A percentile compares a stretch with the other conserved stretches of the same genome.
Conservation (phyloP, 2,888 invertebrate species). For the Nectonema munidae region DNA sequence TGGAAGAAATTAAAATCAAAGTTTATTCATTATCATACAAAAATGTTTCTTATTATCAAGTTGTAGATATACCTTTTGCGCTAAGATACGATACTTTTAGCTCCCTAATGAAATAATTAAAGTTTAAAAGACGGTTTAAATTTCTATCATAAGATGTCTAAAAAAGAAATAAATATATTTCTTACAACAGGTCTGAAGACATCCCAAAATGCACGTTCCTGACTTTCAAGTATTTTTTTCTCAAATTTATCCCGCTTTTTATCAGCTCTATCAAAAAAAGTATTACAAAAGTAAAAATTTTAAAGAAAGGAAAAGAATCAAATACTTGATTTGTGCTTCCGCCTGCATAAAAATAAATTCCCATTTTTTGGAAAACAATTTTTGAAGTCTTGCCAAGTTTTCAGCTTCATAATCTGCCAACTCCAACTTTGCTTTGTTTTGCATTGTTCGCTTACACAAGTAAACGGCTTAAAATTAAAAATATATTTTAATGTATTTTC, state of each 20-base stretch:
- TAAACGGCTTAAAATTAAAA: constrained; percentile 44
- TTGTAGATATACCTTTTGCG: too few relatives aligned
- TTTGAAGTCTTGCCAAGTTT: constrained; percentile 72
- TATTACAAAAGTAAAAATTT: not conserved
- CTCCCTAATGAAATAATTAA: too few relatives aligned
- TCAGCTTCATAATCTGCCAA: constrained; percentile 95
- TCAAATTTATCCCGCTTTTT: constrained; percentile 92
- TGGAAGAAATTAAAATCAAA: constrained; percentile 8
- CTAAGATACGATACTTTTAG: too few relatives aligned
- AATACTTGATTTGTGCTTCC: constrained; percentile 44
- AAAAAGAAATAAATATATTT: not conserved
- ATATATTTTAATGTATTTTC: too few relatives aligned
- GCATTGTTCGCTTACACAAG: constrained; percentile 94
- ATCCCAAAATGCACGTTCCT: constrained; percentile 98
- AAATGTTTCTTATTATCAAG: not conserved
- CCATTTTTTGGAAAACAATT: constrained; percentile 97
- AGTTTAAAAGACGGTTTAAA: constrained; percentile 1
- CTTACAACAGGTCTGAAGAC: constrained; percentile 81
- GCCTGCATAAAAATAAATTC: constrained; percentile 99
- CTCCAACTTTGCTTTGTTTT: constrained; percentile 84
- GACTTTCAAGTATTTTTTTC: constrained; percentile 82
- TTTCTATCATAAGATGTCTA: not conserved
- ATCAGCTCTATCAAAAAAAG: constrained; percentile 35
- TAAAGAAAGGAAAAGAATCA: not conserved
- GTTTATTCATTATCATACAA: not conserved